Conservation (phyloP, 2,888 invertebrate species). For the Drosophila ochracea region DNA sequence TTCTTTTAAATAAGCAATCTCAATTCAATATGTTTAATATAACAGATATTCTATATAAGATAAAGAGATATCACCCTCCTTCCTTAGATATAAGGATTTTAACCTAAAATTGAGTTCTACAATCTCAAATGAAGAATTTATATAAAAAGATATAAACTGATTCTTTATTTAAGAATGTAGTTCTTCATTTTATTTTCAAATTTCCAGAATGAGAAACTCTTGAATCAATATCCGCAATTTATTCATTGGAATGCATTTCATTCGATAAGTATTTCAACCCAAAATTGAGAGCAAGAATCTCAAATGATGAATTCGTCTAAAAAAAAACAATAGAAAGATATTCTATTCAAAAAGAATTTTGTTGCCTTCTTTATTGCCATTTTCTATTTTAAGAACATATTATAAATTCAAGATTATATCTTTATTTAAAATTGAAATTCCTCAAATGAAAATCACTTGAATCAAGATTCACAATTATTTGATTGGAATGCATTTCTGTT, state of each 20-base stretch:
- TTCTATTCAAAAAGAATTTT: background rate
- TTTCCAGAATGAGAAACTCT: background rate
- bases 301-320: background rate
- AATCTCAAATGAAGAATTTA: background rate
- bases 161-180: too few relatives aligned
- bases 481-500: background rate
- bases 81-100: too few relatives aligned
- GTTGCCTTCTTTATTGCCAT: background rate
- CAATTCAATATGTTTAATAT: background rate
- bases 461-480: background rate
- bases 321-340: background rate
- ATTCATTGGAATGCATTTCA: background rate
- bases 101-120: background rate
- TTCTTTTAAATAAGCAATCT: background rate
- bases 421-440: background rate
- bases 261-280: background rate
- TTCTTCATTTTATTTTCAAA: background rate
- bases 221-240: background rate
- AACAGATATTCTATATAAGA: background rate
- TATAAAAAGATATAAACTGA: too few relatives aligned
- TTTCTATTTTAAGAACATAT: background rate
- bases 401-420: background rate
- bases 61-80: background rate
- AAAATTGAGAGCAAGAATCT: background rate
- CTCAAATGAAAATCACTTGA: background rate